Evolutionary conservation across 2,113 vertebrate species (phyloP).

Genomic region (Notothenia rossii): DNA sequence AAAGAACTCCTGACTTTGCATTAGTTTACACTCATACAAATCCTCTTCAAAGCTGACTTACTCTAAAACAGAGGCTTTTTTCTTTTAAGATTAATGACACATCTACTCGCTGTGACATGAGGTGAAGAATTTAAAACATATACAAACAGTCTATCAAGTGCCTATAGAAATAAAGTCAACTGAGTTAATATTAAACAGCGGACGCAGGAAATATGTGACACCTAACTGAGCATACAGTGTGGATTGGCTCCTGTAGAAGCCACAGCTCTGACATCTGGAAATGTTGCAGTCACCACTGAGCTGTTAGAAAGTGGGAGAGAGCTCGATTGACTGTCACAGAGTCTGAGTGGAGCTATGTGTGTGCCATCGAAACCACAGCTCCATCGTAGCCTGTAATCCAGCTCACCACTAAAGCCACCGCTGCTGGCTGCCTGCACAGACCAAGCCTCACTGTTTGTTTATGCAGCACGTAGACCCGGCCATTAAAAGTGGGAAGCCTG

Average conservation of each 20-base stretch:
- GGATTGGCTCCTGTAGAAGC: slow-evolving; percentile 59
- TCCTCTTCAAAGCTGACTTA: slow-evolving; percentile 24
- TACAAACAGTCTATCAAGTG: slow-evolving; percentile 23
- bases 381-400: slow-evolving; percentile 82
- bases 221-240: slow-evolving; percentile 67
- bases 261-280: slow-evolving; percentile 80
- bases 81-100: slow-evolving; percentile 21
- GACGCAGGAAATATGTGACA: slow-evolving; percentile 69
- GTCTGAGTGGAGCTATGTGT: slow-evolving; percentile 73
- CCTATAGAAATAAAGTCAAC: slow-evolving; percentile 45
- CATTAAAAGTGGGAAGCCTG: slow-evolving; percentile 83
- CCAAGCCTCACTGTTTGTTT: slow-evolving; percentile 82
- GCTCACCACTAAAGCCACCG: slow-evolving; percentile 81
- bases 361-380: slow-evolving; percentile 79
- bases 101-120: slow-evolving; percentile 18
- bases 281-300: slow-evolving; percentile 72
- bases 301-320: slow-evolving; percentile 77
- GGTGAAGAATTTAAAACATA: slow-evolving; percentile 29
- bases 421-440: slow-evolving; percentile 74
- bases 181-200: slow-evolving; percentile 50
- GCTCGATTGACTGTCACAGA: slow-evolving; percentile 75
- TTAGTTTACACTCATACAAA: slow-evolving; percentile 41
- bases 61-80: slow-evolving; percentile 37
- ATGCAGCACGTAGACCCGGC: slow-evolving; percentile 75
- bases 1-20: slow-evolving; percentile 52